Evolutionary conservation across 2,797 vertebrate species (phyloP).

Genomic region (Onychomys leucogaster): DNA sequence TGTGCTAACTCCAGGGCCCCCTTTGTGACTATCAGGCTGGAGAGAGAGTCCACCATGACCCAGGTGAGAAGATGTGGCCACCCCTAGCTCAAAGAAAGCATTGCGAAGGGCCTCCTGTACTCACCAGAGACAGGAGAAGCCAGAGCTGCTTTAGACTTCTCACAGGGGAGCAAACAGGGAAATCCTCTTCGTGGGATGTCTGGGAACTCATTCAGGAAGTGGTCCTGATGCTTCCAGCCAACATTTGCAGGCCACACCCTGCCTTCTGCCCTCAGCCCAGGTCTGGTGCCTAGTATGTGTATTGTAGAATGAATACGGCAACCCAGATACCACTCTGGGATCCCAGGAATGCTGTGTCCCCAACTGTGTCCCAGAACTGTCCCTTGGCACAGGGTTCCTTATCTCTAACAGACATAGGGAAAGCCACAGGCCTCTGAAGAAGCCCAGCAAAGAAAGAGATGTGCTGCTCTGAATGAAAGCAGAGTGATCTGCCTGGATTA

Average conservation of each 20-base stretch:
- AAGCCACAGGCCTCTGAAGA: not conserved
- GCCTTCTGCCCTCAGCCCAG: not conserved
- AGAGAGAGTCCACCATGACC: not conserved
- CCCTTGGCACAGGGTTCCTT: not conserved
- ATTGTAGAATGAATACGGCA: not conserved
- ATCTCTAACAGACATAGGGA: not conserved
- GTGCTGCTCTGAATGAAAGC: not conserved
- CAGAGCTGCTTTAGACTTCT: not conserved
- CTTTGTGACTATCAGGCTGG: not conserved
- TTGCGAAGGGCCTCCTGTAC: not conserved
- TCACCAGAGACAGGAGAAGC: not conserved
- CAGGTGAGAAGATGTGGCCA: not conserved
- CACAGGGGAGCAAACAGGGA: not conserved
- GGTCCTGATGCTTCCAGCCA: not conserved
- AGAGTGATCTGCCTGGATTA: fast-evolving
- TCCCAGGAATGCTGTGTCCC: not conserved
- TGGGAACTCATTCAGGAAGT: not conserved
- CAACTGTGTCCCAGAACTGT: not conserved
- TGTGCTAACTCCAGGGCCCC: fast-evolving
- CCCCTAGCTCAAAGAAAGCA: not conserved
- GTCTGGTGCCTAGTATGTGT: not conserved
- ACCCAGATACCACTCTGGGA: fast-evolving
- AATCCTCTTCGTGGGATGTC: not conserved
- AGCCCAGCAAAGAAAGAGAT: not conserved
- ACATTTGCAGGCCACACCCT: not conserved